Base-by-base conservation (phyloP, 2,797 vertebrate genomes). In the Sylvia borin region DNA sequence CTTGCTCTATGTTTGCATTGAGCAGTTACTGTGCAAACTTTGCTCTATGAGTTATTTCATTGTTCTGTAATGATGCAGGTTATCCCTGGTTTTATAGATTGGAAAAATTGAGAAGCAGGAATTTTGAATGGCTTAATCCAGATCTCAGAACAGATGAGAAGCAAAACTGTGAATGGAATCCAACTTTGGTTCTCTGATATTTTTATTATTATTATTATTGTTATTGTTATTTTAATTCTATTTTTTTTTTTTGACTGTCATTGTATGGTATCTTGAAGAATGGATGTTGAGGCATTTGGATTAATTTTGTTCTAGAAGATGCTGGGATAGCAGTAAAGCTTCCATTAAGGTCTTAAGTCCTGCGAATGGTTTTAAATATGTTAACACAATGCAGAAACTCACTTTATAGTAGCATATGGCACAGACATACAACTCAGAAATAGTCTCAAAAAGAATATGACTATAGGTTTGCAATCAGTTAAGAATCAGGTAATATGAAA, bases 321-420 rank as follows among this genome's bases (percentile, higher is more conserved):
- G 19, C 2, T 89, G 31, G 10, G 15, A 5, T 58, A 55, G 20
- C 57, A 71, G 47, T 68, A 48, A 79, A 48, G 18, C 7, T 74
- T 96, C 68, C 47, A 7, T 78, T 86, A 71, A 47, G 29, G 47
- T 91, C 24, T 88, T 78, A 86, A 87, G 61, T 85, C 50, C 24
- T 72, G 90, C 51, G 65, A 95, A 43, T 79, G 82, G 76, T 95
- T 89, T 95, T 79, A 92, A 96, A 91, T 61, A 64, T 34, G 60
- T 78, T 89, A 93, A 92, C 62, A n/a, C 54, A 78, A 20, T 21
- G 16, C 57, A 61, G 48, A 94, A 81, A 64, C 67, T 95, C 40
- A 32, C 72, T 97, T 88, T 48, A 21, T 77, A 71, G 70, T 73
- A 92, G 58, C 80, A 80, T 81, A 74, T 94, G 83, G 71, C 89